phyloP scores from a whole-genome alignment of 2,797 vertebrate species.

The Oreortyx pictus region DNA sequence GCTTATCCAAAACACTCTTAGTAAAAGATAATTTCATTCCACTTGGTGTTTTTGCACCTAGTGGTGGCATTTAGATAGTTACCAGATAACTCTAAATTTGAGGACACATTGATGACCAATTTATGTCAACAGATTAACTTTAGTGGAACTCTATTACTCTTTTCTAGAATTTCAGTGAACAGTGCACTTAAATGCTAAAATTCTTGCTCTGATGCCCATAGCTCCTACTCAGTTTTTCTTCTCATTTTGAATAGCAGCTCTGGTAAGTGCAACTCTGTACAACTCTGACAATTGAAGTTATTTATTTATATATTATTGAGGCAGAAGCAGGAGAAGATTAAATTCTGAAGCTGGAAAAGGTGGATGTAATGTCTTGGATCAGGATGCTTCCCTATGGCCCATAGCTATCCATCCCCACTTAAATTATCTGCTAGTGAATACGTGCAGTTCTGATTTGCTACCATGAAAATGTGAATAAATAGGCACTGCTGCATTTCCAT shows the following conservation, averaged over 20 bases:
- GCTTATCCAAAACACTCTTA: neutral
- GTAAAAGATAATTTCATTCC: neutral
- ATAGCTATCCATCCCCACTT: neutral
- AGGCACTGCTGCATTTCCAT: neutral
- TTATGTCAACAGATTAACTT: neutral
- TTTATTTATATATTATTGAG: neutral
- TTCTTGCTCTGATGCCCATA: rapidly evolving
- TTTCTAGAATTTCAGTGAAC: neutral
- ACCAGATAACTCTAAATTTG: neutral
- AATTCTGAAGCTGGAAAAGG: neutral
- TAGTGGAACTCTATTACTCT: neutral
- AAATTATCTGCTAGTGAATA: neutral
- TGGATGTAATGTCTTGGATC: neutral
- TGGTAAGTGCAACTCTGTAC: neutral
- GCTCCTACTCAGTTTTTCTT: neutral
- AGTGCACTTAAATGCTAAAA: neutral
- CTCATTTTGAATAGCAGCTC: neutral
- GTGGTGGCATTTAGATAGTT: neutral
- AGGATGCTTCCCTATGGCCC: neutral
- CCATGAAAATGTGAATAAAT: constrained; percentile 39
- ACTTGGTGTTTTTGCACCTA: neutral
- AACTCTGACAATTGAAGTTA: neutral
- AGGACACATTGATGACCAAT: neutral
- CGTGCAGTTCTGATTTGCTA: neutral
- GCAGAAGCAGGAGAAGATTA: neutral